A percentile compares a stretch with the other conserved stretches of the same genome.
These are phyloP conservation scores for Ladona fulva DNA, from an alignment of 1,140 invertebrate species.

Conservation along the genomic window DNA sequence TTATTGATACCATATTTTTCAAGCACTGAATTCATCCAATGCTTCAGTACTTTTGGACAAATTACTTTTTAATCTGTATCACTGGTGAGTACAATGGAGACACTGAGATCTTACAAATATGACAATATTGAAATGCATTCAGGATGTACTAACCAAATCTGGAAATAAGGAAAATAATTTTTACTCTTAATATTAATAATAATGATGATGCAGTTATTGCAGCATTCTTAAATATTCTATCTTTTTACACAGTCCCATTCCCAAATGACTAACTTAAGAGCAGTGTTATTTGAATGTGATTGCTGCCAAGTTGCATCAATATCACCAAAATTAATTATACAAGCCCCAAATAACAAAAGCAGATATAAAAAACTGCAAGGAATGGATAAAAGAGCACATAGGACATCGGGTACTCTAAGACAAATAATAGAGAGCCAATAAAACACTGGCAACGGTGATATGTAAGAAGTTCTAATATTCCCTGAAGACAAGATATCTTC, in stretches of 20 bases:
- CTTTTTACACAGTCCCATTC: neutral
- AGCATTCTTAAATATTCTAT: neutral
- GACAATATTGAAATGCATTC: neutral
- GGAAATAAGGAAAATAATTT: neutral
- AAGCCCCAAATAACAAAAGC: constrained; percentile 7
- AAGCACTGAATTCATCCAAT: neutral
- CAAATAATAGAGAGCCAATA: constrained; percentile 14
- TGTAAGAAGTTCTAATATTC: constrained; percentile 11
- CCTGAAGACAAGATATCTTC: constrained; percentile 1
- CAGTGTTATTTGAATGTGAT: neutral
- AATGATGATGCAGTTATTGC: neutral
- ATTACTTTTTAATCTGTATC: neutral
- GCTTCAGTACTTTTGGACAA: neutral
- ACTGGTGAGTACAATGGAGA: constrained; percentile 2
- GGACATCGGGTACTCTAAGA: neutral
- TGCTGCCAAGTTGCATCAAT: neutral
- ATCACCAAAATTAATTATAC: constrained; percentile 4
- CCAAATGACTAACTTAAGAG: neutral
- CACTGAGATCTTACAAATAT: neutral
- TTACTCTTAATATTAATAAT: neutral
- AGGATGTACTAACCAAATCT: neutral
- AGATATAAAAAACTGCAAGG: neutral
- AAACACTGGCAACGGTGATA: constrained; percentile 13
- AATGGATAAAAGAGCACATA: constrained; percentile 1
- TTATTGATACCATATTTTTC: neutral